Conservation (phyloP, 2,797 vertebrate species). For the Notamacropus eugenii region DNA sequence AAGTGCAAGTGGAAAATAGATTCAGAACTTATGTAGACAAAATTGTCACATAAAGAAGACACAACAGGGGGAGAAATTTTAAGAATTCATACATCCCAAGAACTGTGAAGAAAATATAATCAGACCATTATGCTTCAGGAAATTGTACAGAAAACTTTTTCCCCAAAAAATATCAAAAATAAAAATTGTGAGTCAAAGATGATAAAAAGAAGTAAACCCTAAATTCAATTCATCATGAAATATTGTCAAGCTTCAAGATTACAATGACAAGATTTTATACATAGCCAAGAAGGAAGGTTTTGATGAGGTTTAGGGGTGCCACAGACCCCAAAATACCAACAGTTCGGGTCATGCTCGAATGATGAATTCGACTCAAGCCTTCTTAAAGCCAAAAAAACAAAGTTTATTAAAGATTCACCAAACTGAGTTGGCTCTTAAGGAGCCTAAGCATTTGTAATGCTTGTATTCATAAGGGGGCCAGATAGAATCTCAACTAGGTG, state of each 20-base stretch:
- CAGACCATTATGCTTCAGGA: not conserved
- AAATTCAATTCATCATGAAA: not conserved
- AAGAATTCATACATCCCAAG: not conserved
- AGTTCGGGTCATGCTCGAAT: no score
- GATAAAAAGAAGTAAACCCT: not conserved
- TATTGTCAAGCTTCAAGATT: not conserved
- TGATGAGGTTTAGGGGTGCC: no score
- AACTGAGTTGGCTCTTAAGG: no score
- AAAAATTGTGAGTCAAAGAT: not conserved
- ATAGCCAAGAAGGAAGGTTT: not conserved
- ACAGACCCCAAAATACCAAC: no score
- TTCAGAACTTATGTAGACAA: not conserved
- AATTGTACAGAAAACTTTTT: not conserved
- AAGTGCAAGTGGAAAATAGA: not conserved
- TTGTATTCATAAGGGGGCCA: no score
- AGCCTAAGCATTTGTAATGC: no score
- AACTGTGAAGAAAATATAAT: not conserved
- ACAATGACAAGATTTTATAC: not conserved
- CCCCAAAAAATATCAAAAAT: not conserved
- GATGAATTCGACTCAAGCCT: no score
- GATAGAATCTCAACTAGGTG: no score
- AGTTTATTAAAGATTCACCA: no score
- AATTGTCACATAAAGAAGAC: not conserved
- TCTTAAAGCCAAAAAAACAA: no score
- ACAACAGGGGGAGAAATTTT: not conserved